Conservation (phyloP, 2,888 invertebrate genomes). For the Ecdyonurus torrentis region DNA sequence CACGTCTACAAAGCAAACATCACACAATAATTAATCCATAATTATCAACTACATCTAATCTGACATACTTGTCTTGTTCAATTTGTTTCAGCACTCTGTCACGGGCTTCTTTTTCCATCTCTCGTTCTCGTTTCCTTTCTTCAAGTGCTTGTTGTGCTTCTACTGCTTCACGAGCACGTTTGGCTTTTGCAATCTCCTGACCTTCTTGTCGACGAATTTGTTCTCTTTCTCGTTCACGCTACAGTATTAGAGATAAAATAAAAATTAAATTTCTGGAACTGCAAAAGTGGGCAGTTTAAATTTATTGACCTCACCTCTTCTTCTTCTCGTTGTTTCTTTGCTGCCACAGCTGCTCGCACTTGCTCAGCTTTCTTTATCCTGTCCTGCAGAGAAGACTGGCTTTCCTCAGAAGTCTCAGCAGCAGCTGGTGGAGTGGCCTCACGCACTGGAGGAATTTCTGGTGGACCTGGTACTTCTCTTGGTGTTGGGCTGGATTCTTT, state of each 20-base stretch:
- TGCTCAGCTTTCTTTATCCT: conserved; percentile 50
- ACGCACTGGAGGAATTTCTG: not conserved
- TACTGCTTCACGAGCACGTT: conserved; percentile 56
- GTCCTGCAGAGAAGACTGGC: conserved; percentile 33
- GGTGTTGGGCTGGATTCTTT: too few species aligned
- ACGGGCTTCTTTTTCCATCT: conserved; percentile 53
- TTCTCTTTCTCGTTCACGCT: conserved; percentile 36
- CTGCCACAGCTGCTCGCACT: conserved; percentile 23
- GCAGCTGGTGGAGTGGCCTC: not conserved
- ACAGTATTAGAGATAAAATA: conserved; percentile 5
- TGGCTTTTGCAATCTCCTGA: conserved; percentile 51
- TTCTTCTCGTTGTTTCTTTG: not conserved
- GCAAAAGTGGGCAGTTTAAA: conserved; percentile 1
- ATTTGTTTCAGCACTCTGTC: conserved; percentile 70
- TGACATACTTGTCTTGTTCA: conserved; percentile 63
- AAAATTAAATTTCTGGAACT: not conserved
- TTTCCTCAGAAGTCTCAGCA: not conserved
- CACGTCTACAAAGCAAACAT: not conserved
- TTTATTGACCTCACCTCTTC: conserved; percentile 21
- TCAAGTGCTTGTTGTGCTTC: conserved; percentile 54
- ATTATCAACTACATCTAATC: too few species aligned
- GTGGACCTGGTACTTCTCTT: too few species aligned
- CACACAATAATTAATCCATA: too few species aligned
- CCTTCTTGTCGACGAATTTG: conserved; percentile 55
- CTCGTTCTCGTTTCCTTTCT: conserved; percentile 56